Evolutionary conservation across 1,140 invertebrate species (phyloP).

Genomic region (Berghia stephanieae): DNA sequence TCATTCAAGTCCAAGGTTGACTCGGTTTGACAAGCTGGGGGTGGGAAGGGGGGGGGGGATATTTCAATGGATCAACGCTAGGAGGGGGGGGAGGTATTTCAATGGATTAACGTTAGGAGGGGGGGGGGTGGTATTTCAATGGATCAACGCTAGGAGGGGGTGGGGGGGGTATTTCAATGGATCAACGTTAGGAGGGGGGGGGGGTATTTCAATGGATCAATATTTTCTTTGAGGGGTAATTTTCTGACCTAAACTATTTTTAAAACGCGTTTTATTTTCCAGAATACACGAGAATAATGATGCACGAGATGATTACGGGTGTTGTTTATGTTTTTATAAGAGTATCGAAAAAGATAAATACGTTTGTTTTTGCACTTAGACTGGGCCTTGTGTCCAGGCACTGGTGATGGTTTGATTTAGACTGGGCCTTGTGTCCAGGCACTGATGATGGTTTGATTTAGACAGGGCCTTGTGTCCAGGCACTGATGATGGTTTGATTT

Average conservation of each 20-base stretch:
- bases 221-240: conserved; percentile 34
- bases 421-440: no score
- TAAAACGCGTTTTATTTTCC: background rate
- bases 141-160: no score
- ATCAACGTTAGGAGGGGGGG: background rate
- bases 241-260: background rate
- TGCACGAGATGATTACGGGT: background rate
- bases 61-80: background rate
- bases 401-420: no score
- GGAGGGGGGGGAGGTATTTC: background rate
- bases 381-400: background rate
- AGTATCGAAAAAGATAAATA: background rate
- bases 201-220: background rate
- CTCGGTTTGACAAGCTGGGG: background rate
- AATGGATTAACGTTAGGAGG: no score
- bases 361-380: background rate
- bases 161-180: background rate
- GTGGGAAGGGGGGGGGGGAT: background rate
- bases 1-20: background rate
- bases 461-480: no score
- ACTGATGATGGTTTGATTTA: no score
- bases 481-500: no score
- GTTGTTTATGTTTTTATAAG: background rate
- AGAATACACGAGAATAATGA: background rate
- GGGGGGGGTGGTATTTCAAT: no score